A percentile compares a stretch with the other conserved stretches of the same genome.
Conservation (phyloP, 2,113 vertebrate species). For the Siniperca chuatsi region DNA sequence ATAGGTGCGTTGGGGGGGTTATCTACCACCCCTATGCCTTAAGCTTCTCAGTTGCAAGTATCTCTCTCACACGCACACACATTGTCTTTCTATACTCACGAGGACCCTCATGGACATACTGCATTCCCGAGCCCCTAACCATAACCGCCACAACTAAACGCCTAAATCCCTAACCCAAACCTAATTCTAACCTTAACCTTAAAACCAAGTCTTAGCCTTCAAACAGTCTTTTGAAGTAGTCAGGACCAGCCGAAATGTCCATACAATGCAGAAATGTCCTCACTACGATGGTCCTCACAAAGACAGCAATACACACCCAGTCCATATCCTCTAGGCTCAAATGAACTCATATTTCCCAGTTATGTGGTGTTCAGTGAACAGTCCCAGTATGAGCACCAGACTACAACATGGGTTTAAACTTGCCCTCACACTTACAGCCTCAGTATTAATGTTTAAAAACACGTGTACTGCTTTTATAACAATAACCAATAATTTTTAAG, state of each 20-base stretch:
- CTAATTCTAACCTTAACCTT: not conserved
- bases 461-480: not conserved
- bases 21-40: not conserved
- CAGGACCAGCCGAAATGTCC: not conserved
- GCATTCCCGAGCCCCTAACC: not conserved
- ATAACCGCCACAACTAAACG: not conserved
- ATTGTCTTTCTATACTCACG: not conserved
- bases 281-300: not conserved
- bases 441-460: not conserved
- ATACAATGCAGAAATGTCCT: not conserved
- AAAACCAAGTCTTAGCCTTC: no score
- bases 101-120: not conserved
- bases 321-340: constrained; percentile 24
- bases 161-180: not conserved
- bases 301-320: not conserved
- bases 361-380: constrained; percentile 21
- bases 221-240: not conserved
- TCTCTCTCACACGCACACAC: not conserved
- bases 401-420: not conserved
- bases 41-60: constrained; percentile 22
- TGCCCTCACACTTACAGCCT: not conserved
- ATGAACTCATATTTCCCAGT: constrained; percentile 41
- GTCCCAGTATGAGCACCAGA: not conserved
- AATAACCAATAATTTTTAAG: not conserved
- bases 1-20: constrained; percentile 17